phyloP scores from a whole-genome alignment of 2,797 vertebrate species.

The Distichodus sexfasciatus region DNA sequence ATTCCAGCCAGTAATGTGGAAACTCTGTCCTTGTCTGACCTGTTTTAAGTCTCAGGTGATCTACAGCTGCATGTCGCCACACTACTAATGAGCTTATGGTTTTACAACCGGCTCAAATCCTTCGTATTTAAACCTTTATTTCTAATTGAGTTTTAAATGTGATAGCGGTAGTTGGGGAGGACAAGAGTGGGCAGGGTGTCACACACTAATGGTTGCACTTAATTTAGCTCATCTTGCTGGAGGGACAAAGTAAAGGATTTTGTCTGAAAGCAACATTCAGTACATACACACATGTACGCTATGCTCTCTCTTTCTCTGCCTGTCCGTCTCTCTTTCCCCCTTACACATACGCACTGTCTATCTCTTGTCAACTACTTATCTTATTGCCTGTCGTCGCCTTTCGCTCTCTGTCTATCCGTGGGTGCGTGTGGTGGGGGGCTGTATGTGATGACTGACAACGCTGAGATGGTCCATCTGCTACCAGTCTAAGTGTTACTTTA shows the following conservation, averaged over 20 bases:
- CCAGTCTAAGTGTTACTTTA: not conserved
- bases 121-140: too few species aligned
- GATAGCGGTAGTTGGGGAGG: not conserved
- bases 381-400: not conserved
- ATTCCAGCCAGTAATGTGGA: not conserved
- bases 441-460: not conserved
- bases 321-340: not conserved
- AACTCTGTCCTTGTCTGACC: conserved; percentile 2
- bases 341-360: too few species aligned
- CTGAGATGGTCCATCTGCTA: not conserved
- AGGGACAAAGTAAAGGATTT: too few species aligned
- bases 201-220: too few species aligned
- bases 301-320: not conserved
- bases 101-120: not conserved
- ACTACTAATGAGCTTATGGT: not conserved
- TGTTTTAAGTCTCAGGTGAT: not conserved
- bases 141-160: not conserved
- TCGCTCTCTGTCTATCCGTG: too few species aligned
- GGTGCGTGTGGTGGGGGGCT: too few species aligned
- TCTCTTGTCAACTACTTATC: too few species aligned
- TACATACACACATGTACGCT: not conserved
- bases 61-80: not conserved
- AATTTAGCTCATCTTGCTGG: too few species aligned
- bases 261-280: too few species aligned
- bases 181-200: too few species aligned